A percentile compares a stretch with the other conserved stretches of the same genome.
Evolutionary conservation across 2,113 vertebrate genomes (phyloP).

Genomic region (Cichladusa arquata): DNA sequence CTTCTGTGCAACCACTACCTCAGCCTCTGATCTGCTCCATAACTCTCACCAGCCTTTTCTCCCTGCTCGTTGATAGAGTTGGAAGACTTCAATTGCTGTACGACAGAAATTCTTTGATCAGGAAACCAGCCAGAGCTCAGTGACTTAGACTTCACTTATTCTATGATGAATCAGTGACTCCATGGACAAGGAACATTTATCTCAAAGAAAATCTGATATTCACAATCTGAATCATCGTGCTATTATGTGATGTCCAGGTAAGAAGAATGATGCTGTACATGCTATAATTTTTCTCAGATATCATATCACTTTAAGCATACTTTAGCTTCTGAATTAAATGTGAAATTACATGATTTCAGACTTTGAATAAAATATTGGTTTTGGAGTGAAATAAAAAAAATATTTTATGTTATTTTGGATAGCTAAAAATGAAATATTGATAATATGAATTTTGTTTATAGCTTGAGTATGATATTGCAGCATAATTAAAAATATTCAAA

Average conservation of each 20-base stretch:
- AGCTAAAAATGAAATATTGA: not conserved
- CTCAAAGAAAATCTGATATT: not conserved
- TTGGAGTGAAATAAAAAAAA: not conserved
- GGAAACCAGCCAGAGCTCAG: not conserved
- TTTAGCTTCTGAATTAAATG: not conserved
- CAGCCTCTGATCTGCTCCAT: not conserved
- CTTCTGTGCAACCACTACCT: not conserved
- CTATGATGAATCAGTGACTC: not conserved
- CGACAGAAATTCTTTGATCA: not conserved
- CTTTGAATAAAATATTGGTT: not conserved
- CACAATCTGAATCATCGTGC: not conserved
- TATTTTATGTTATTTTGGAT: not conserved
- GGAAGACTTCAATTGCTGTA: not conserved
- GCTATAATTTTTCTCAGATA: not conserved
- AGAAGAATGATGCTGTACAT: not conserved
- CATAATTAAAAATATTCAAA: not conserved
- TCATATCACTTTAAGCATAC: not conserved
- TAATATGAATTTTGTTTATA: not conserved
- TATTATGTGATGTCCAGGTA: not conserved
- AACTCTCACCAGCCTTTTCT: not conserved
- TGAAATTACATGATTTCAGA: not conserved
- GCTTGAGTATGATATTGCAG: not conserved
- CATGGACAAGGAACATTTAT: not conserved
- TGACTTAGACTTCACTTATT: not conserved
- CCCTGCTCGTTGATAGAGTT: not conserved